Evolutionary conservation across 2,113 vertebrate species (phyloP).

Genomic region (Blennius ocellaris): DNA sequence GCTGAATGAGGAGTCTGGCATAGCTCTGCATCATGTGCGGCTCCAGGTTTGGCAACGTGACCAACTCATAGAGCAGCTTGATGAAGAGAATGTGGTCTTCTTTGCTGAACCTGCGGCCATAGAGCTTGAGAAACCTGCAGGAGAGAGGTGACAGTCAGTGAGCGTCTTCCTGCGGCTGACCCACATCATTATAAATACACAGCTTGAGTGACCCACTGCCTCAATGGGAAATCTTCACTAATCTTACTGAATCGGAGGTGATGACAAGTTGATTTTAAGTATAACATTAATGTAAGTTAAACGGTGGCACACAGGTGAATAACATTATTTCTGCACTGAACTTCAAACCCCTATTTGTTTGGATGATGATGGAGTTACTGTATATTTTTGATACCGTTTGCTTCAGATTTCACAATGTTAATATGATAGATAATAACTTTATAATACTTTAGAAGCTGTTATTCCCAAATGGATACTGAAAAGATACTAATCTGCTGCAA

Average conservation of each 20-base stretch:
- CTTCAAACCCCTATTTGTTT: too few species aligned
- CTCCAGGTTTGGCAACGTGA: conserved; percentile 93
- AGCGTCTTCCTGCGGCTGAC: conserved; percentile 10
- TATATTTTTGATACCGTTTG: too few species aligned
- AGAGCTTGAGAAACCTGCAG: conserved; percentile 92
- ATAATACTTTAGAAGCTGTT: too few species aligned
- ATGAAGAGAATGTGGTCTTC: conserved; percentile 96
- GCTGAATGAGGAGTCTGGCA: conserved; percentile 91
- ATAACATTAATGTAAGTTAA: conserved; percentile 6
- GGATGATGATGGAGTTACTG: too few species aligned
- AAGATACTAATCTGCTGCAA: too few species aligned
- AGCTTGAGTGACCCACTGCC: background rate
- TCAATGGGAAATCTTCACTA: conserved; percentile 6
- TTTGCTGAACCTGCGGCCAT: conserved; percentile 94
- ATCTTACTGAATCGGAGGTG: background rate
- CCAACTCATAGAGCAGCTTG: conserved; percentile 93
- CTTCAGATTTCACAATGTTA: too few species aligned
- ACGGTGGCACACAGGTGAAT: background rate
- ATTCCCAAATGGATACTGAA: too few species aligned
- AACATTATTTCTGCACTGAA: too few species aligned
- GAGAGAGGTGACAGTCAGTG: background rate
- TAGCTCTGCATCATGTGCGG: conserved; percentile 96
- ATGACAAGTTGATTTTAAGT: conserved; percentile 12
- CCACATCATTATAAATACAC: conserved; percentile 24
- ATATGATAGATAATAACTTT: too few species aligned